Evolutionary conservation across 2,797 vertebrate species (phyloP).

Genomic region (Pangasius sanitwongsei): DNA sequence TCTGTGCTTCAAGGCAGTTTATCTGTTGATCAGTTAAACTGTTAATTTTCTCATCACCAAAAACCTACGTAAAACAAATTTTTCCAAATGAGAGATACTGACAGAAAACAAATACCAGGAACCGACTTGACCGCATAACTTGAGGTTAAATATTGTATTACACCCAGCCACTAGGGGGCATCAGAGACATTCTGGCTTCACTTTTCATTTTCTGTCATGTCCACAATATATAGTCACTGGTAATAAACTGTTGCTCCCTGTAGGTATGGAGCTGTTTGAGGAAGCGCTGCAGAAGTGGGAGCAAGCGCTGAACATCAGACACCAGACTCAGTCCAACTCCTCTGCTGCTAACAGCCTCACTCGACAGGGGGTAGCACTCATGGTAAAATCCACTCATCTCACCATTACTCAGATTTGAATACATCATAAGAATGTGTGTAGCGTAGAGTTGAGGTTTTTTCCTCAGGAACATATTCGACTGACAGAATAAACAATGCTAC

Average conservation of each 20-base stretch:
- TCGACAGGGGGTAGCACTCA: constrained; percentile 66
- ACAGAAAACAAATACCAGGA: background rate
- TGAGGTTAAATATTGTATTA: background rate
- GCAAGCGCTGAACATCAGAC: constrained; percentile 88
- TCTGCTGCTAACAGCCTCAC: constrained; percentile 72
- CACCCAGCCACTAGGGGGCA: background rate
- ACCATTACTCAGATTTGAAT: background rate
- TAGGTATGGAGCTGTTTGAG: constrained; percentile 98
- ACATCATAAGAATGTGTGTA: background rate
- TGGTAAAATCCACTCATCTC: constrained; percentile 52
- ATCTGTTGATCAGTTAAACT: background rate
- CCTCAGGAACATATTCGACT: too few relatives aligned
- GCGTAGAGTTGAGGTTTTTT: background rate
- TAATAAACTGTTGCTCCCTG: background rate
- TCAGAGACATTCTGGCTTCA: background rate
- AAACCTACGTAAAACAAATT: background rate
- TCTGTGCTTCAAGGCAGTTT: background rate
- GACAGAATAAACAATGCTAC: too few relatives aligned
- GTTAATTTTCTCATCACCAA: too few relatives aligned
- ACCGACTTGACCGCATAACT: background rate
- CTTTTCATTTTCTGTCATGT: too few relatives aligned
- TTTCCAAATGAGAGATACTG: background rate
- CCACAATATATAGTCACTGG: background rate
- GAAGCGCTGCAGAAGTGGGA: constrained; percentile 97
- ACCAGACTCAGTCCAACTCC: constrained; percentile 73